phyloP scores from a whole-genome alignment of 2,797 vertebrate species.

The Peromyscus eremicus region DNA sequence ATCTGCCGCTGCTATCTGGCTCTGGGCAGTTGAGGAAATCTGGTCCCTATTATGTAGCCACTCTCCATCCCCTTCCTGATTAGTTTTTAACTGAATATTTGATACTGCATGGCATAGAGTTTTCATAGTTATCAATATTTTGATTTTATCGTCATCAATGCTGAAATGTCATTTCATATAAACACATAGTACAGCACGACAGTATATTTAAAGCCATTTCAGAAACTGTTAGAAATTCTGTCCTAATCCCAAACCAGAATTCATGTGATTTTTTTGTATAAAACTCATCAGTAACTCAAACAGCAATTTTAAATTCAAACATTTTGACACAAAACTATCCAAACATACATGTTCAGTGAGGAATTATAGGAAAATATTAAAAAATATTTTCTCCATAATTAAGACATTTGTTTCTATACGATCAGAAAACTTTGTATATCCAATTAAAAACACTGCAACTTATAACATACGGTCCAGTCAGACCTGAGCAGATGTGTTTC shows the following conservation, averaged over 20 bases:
- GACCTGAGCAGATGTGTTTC: not conserved
- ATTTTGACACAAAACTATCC: not conserved
- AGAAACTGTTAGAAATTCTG: not conserved
- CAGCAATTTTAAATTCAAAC: not conserved
- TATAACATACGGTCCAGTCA: not conserved
- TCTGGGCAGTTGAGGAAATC: not conserved
- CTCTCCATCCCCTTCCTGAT: not conserved
- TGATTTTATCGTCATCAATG: not conserved
- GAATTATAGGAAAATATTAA: not conserved
- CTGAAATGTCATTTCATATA: not conserved
- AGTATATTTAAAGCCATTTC: not conserved
- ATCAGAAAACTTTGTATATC: not conserved
- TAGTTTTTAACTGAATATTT: not conserved
- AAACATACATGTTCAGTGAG: not conserved
- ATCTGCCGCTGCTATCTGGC: not conserved
- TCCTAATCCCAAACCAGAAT: constrained; percentile 8
- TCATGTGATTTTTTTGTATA: not conserved
- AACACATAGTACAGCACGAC: not conserved
- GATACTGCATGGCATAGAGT: not conserved
- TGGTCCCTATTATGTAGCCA: not conserved
- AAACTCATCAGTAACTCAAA: not conserved
- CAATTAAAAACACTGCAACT: not conserved
- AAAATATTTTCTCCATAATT: not conserved
- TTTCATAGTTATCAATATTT: not conserved
- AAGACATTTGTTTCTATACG: not conserved